phyloP scores from a whole-genome alignment of 23 tunicate species.

The Clavelina lepadiformis region DNA sequence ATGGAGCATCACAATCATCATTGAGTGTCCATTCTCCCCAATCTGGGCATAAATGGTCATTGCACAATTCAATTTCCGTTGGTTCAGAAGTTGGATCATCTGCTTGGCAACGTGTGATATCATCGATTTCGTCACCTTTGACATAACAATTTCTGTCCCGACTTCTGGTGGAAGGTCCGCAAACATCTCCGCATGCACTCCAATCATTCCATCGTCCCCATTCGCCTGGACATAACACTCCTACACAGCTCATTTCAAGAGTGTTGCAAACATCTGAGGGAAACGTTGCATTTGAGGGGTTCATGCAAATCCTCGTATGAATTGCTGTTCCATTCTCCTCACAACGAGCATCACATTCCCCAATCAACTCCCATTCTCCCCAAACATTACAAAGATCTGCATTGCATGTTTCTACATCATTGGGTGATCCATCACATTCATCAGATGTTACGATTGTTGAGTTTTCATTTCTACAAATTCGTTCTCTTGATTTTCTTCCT shows the following conservation, averaged over 20 bases:
- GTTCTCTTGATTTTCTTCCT: conserved; percentile 9
- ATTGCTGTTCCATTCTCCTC: conserved; percentile 1
- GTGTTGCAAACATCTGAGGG: background rate
- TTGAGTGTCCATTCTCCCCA: conserved; percentile 22
- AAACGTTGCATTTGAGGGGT: background rate
- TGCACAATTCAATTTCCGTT: conserved; percentile 5
- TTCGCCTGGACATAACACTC: conserved; percentile 2
- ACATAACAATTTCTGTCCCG: conserved; percentile 10
- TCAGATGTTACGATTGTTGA: conserved; percentile 7
- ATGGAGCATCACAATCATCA: conserved; percentile 21
- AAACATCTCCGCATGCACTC: conserved; percentile 11
- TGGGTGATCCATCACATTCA: background rate
- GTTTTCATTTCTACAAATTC: conserved; percentile 20
- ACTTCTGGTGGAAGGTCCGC: conserved; percentile 1
- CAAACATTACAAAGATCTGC: conserved; percentile 3
- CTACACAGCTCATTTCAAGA: background rate
- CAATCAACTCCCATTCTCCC: conserved; percentile 19
- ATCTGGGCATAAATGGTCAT: conserved; percentile 10
- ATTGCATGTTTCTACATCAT: conserved; percentile 5
- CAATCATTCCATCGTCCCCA: conserved; percentile 26
- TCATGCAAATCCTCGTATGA: background rate
- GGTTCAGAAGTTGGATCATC: background rate
- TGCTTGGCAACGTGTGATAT: background rate
- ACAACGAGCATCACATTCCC: conserved; percentile 14
- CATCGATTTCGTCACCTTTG: background rate